Percentiles rank a stretch among this genome's conserved stretches.
Conservation (phyloP, 2,113 vertebrate species). For the Setophaga coronata region DNA sequence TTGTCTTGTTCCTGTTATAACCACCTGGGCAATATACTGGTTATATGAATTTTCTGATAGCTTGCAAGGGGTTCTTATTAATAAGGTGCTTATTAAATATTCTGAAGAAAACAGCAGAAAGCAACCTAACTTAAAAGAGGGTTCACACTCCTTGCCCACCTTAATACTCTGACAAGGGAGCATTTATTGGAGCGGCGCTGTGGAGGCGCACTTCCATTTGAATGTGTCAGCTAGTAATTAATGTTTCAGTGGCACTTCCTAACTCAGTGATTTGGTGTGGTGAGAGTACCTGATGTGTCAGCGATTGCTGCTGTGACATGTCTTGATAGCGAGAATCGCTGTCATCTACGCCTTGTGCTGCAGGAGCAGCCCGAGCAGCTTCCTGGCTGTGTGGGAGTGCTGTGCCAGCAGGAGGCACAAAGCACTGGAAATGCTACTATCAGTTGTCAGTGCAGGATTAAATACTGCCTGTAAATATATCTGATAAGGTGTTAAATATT, state of each 20-base stretch:
- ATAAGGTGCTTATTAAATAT: background rate
- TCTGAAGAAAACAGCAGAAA: background rate
- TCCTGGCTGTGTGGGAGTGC: background rate
- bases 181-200: background rate
- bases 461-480: fast-evolving
- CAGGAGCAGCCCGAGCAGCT: background rate
- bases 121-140: background rate
- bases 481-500: background rate
- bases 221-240: background rate
- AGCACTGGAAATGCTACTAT: background rate
- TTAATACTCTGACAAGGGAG: background rate
- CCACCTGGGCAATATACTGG: background rate
- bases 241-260: background rate
- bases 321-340: fast-evolving
- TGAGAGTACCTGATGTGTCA: background rate
- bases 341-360: background rate
- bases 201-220: background rate
- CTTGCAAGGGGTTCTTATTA: background rate
- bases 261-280: background rate
- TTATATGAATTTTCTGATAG: background rate
- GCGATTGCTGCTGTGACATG: background rate
- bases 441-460: background rate
- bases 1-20: constrained; percentile 57
- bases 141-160: background rate
- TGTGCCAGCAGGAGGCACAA: background rate